Base-by-base conservation (phyloP, 2,888 invertebrate species). In the Hetaerina titia region DNA sequence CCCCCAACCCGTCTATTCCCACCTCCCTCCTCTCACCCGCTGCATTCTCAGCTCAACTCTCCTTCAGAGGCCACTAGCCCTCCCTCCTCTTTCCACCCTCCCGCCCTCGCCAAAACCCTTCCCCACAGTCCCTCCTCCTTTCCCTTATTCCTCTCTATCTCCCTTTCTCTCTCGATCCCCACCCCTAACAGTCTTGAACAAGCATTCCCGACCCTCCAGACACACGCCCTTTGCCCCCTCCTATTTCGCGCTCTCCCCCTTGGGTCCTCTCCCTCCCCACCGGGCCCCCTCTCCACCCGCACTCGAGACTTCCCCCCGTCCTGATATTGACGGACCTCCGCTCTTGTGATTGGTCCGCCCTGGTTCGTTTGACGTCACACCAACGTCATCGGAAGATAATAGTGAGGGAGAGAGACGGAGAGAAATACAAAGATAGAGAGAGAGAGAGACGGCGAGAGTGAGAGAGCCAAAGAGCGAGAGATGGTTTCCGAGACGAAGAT, bases 331-430 rank as follows among this genome's bases (percentile, higher is more conserved):
- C 92, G 92, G 92, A 92, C 92, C 92, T 92, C 92, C 92, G 74
- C 64, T 92, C 92, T 92, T 92, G 92, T 92, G 92, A 92, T 92
- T 92, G 92, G 92, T 92, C 92, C 92, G 92, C 92, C 92, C 56
- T 56, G 92, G 92, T 92, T 92, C 92, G 92, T 92, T 90, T 92
- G 92, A 92, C 92, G 92, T 92, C 92, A 92, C 92, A 92, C 92
- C 92, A 63, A 92, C 92, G 92, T 92, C 92, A 95, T 69, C 22
- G 89, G 64, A 89, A 95, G 95, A 89, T 89, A 89, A 95, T 88
- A 95, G 95, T 89, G 95, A 95, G 95, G 11, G 69, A 95, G 95
- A 69, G 64, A 89, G 95, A 63, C 56, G n/a, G 95, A 95, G 45
- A 15, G 95, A 89, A 63, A 64, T 89, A 64, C 89, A 58, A 60